Evolutionary conservation across 1,140 invertebrate genomes (phyloP).

Genomic region (Drosophila pseudoobscura): DNA sequence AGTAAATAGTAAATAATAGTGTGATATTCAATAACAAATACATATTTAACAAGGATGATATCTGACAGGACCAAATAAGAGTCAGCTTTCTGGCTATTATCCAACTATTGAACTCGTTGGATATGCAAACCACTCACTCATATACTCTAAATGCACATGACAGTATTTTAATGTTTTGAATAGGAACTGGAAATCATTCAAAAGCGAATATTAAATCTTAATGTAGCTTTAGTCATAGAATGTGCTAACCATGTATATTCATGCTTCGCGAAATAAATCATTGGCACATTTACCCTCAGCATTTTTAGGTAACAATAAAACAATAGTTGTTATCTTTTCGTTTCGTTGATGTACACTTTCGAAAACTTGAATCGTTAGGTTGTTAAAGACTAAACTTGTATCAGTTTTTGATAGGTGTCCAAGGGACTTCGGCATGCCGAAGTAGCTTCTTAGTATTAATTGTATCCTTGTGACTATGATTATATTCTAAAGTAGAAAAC

Average conservation of each 20-base stretch:
- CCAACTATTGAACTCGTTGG: conserved; percentile 3
- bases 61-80: conserved; percentile 8
- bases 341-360: conserved; percentile 12
- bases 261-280: conserved; percentile 37
- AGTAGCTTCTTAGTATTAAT: conserved; percentile 22
- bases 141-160: no score
- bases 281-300: conserved; percentile 52
- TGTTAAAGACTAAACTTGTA: not conserved
- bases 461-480: conserved; percentile 22
- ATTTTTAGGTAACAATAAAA: conserved; percentile 5
- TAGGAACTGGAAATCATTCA: conserved; percentile 8
- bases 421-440: conserved; percentile 37
- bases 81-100: conserved; percentile 8
- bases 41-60: conserved; percentile 20
- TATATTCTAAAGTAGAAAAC: conserved; percentile 66
- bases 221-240: conserved; percentile 8
- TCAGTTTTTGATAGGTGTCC: conserved; percentile 4
- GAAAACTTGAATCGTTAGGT: conserved; percentile 6
- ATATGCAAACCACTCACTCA: not conserved
- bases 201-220: conserved; percentile 9
- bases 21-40: conserved; percentile 25
- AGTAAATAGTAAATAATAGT: conserved; percentile 7
- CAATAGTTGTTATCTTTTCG: conserved; percentile 11
- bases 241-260: conserved; percentile 7
- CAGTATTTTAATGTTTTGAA: not conserved